phyloP scores from a whole-genome alignment of 2,113 vertebrate genomes.

The Dermatemys mawii region DNA sequence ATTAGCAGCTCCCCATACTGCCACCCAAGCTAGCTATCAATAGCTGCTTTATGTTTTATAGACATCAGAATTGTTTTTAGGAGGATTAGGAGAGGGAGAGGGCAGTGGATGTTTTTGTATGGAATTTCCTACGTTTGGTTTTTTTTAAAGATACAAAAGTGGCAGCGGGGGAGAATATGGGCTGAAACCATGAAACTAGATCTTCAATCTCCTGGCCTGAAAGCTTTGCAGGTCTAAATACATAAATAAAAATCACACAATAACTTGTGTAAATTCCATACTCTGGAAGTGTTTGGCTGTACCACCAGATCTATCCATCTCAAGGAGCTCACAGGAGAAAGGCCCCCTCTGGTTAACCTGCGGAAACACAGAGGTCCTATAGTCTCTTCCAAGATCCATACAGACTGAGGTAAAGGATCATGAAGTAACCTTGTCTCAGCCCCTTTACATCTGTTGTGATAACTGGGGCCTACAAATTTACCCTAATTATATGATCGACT shows the following conservation, averaged over 20 bases:
- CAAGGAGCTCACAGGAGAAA: not conserved
- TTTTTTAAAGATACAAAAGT: too few species aligned
- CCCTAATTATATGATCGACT: too few species aligned
- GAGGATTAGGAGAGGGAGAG: not conserved
- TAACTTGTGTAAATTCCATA: accelerated
- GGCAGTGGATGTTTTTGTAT: not conserved
- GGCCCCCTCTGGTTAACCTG: accelerated
- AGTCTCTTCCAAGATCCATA: not conserved
- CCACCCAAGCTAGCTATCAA: not conserved
- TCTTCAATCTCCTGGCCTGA: not conserved
- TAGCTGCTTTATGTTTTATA: not conserved
- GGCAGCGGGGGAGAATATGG: not conserved
- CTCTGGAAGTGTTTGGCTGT: accelerated
- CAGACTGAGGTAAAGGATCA: accelerated
- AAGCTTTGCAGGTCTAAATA: not conserved
- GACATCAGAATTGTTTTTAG: not conserved
- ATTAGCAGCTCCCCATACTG: not conserved
- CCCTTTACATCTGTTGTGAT: not conserved
- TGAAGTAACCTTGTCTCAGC: not conserved
- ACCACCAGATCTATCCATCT: not conserved
- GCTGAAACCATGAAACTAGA: not conserved
- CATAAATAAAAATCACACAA: not conserved
- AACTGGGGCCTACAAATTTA: too few species aligned
- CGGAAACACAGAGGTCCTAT: not conserved
- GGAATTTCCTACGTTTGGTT: not conserved